Evolutionary conservation across 2,797 vertebrate genomes (phyloP).

Genomic region (Heterohyrax brucei): DNA sequence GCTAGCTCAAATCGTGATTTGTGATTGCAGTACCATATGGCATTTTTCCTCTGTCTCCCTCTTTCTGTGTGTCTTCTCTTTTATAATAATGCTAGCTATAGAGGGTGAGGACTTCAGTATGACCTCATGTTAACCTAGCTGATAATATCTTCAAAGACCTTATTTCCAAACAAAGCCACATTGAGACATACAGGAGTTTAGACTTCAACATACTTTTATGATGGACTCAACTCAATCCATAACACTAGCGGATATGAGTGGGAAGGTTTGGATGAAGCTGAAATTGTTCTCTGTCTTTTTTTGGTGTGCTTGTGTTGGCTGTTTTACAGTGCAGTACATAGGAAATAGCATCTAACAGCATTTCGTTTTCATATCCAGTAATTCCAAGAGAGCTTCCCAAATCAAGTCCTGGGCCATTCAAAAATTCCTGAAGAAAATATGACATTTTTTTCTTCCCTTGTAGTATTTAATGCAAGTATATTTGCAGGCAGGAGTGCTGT

Average conservation of each 20-base stretch:
- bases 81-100: not conserved
- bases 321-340: not conserved
- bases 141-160: not conserved
- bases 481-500: not conserved
- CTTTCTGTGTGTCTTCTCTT: not conserved
- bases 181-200: not conserved
- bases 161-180: not conserved
- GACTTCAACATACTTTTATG: not conserved
- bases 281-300: slow-evolving; percentile 3
- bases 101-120: not conserved
- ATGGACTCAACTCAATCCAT: not conserved
- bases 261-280: not conserved
- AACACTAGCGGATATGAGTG: not conserved
- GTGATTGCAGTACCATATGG: not conserved
- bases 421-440: slow-evolving; percentile 23
- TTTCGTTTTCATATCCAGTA: not conserved
- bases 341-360: not conserved
- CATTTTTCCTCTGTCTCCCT: not conserved
- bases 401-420: not conserved
- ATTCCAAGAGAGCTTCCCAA: not conserved
- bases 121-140: not conserved
- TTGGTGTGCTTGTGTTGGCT: not conserved
- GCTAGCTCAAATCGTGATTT: not conserved
- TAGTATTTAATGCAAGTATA: not conserved
- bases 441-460: not conserved